Base-by-base conservation (phyloP, 2,797 vertebrate species). In the Fundulus diaphanus region DNA sequence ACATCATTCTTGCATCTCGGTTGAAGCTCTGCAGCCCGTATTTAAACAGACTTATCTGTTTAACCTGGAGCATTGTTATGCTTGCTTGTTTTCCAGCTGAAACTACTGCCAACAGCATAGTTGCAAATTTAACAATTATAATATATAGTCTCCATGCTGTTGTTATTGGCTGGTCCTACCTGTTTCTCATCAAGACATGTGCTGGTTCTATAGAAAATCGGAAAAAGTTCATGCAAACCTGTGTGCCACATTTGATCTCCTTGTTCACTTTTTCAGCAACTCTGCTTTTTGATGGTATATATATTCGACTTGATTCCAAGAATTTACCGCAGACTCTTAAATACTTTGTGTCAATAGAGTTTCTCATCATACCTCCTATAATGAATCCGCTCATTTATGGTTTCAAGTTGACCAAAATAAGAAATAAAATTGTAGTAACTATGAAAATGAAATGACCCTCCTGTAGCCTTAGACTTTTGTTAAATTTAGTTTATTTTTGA, bases 361-460 rank as follows among this genome's bases (percentile, higher is more conserved):
- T 85, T 78, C 74, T 91, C 0, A 0, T 90, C 20, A 54, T 89
- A n/a, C 82, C 91, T 54, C 88, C 88, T 0, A 1, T 91, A 0
- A 69, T 89, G 18, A 92, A 91, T 70, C 88, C 90, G 29, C 61
- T 92, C 0, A 80, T 92, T 27, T 92, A 91, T 75, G 88, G 90
- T 33, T 81, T 90, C 8, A 90, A 82, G 37, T 2, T 88, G 72
- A 82, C 75, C 0, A 44, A 74, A 42, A 29, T 71, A 40, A 16
- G 35, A 57, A 81, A 31, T 1, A 86, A 27, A 71, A 35, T 86
- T 70, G 1, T 61, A 7, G 0, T 69, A 16, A 5, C 5, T 49
- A 2, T n/a, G 7, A 35, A 48, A 48, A 5, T 9, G 1, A 71
- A 71, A 42, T 9, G 8, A 33, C 18, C 3, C 37, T 44, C 24